phyloP scores from a whole-genome alignment of 92 coral and sea anemone genomes.

The Epizoanthus stellaris region DNA sequence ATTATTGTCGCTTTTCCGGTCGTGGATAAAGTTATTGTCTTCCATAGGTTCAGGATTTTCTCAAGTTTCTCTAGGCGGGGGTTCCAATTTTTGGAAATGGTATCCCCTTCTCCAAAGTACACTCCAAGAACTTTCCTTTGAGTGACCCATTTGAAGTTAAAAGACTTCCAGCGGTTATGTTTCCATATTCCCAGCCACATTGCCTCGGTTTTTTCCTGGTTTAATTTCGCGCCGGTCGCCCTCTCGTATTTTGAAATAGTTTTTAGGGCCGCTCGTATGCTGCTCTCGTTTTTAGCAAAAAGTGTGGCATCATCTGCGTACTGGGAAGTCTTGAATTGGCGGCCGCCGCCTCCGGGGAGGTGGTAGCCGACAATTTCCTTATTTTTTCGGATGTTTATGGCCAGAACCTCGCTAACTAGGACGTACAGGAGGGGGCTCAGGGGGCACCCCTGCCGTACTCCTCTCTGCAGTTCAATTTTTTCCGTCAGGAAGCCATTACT shows the following conservation, averaged over 20 bases:
- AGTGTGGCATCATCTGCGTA: background rate
- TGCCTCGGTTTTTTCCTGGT: background rate
- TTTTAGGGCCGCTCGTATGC: too few relatives aligned
- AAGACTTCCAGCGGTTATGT: background rate
- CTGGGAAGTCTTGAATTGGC: background rate
- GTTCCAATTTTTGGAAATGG: background rate
- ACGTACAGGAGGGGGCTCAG: background rate
- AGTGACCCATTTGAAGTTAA: background rate
- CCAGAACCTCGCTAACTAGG: background rate
- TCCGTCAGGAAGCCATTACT: background rate
- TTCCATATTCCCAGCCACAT: background rate
- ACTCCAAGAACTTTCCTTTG: background rate
- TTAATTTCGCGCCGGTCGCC: background rate
- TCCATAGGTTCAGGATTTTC: background rate
- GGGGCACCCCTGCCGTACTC: slow-evolving; percentile 2
- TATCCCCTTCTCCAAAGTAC: background rate
- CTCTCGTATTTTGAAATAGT: too few relatives aligned
- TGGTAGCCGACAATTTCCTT: background rate
- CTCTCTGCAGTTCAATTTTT: background rate
- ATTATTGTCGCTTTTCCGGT: too few relatives aligned
- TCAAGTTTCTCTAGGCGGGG: background rate
- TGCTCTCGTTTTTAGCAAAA: background rate
- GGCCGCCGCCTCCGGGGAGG: background rate
- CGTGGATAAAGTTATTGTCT: background rate
- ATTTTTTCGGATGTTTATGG: background rate